phyloP scores from a whole-genome alignment of 2,888 invertebrate species.

The Caenorhabditis zanzibari region DNA sequence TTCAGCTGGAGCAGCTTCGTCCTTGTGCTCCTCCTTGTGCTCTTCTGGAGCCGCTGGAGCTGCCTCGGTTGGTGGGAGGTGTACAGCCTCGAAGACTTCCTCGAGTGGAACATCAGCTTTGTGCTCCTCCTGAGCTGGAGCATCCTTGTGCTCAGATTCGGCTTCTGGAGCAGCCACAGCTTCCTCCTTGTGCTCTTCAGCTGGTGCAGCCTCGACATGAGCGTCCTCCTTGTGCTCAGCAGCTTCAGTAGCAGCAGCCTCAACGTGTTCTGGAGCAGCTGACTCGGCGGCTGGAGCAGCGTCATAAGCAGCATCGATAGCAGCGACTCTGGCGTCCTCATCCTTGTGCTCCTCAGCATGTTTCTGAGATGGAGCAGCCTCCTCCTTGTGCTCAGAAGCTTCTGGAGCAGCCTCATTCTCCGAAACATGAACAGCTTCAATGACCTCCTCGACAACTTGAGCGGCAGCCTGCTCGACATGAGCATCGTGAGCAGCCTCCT shows the following conservation, averaged over 20 bases:
- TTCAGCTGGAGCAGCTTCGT: constrained; percentile 21
- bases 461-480: constrained; percentile 12
- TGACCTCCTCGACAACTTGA: constrained; percentile 39
- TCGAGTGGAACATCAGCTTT: constrained; percentile 35
- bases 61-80: constrained; percentile 25
- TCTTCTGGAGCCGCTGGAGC: constrained; percentile 53
- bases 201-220: constrained; percentile 25
- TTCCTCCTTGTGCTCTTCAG: constrained; percentile 17
- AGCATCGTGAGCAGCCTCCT: constrained; percentile 2
- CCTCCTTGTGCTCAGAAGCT: constrained; percentile 28
- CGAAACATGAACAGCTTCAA: constrained; percentile 33
- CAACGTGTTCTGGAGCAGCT: constrained; percentile 11
- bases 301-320: neutral
- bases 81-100: constrained; percentile 35
- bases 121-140: constrained; percentile 21
- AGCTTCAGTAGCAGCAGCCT: constrained; percentile 14
- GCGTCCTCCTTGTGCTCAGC: constrained; percentile 23
- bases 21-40: constrained; percentile 4
- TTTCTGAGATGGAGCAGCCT: constrained; percentile 4
- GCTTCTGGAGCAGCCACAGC: neutral
- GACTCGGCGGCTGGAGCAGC: constrained; percentile 9
- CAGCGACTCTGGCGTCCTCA: neutral
- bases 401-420: constrained; percentile 32
- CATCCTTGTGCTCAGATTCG: neutral
- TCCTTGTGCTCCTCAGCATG: constrained; percentile 2